Conservation (phyloP, 2,113 vertebrate species). For the Corynorhinus townsendii region DNA sequence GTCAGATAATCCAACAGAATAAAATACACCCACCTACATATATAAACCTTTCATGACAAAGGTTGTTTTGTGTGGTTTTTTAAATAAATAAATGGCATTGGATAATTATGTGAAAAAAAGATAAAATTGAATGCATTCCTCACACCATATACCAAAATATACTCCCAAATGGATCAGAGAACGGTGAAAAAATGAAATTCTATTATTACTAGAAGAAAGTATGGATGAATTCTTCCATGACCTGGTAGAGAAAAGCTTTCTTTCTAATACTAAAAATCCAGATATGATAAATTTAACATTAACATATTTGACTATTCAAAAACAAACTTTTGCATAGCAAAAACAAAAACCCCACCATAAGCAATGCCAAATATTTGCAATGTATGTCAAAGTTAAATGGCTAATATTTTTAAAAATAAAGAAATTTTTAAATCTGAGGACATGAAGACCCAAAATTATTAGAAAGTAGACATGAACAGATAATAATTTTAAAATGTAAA, state of each 20-base stretch:
- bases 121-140: background rate
- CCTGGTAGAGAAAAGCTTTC: background rate
- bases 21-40: background rate
- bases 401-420: conserved; percentile 11
- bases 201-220: background rate
- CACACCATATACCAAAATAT: background rate
- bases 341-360: background rate
- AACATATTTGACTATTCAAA: background rate
- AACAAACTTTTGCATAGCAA: background rate
- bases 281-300: background rate
- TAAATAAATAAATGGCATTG: background rate
- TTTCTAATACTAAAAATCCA: background rate
- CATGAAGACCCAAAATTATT: background rate
- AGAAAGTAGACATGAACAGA: background rate
- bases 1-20: background rate
- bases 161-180: background rate
- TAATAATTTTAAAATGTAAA: background rate
- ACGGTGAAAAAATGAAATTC: background rate
- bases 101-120: background rate
- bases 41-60: background rate
- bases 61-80: background rate
- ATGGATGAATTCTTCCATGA: background rate
- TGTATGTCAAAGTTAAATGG: background rate
- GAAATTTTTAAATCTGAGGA: background rate
- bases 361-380: conserved; percentile 28